A percentile compares a stretch with the other conserved stretches of the same genome.
Evolutionary conservation across 2,113 vertebrate genomes (phyloP).

Genomic region (Cephalopholis sonnerati): DNA sequence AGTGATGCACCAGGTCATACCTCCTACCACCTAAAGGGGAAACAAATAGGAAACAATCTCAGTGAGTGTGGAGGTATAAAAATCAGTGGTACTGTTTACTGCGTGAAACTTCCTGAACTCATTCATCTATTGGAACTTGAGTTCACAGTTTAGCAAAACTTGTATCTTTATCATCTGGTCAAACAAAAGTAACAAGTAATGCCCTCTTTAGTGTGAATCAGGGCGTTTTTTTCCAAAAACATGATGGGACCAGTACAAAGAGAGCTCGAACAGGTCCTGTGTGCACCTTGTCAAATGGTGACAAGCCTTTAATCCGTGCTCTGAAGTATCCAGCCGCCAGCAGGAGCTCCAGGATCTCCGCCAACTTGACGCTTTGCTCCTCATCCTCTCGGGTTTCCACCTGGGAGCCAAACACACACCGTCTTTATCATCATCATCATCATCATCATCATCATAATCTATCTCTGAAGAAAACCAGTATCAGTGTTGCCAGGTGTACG

Average conservation of each 20-base stretch:
- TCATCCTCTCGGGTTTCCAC: slow-evolving; percentile 98
- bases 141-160: not conserved
- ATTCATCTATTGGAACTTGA: not conserved
- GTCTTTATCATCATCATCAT: not conserved
- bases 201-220: not conserved
- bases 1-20: slow-evolving; percentile 99
- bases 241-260: too few species aligned
- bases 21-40: slow-evolving; percentile 92
- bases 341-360: slow-evolving; percentile 96
- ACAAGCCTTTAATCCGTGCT: slow-evolving; percentile 96
- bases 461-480: too few species aligned
- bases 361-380: slow-evolving; percentile 93
- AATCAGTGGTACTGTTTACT: not conserved
- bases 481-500: too few species aligned
- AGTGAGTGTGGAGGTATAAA: not conserved
- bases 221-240: not conserved
- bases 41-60: not conserved
- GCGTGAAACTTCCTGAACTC: not conserved
- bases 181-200: not conserved
- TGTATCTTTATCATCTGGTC: not conserved
- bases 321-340: slow-evolving; percentile 98
- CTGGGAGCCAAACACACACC: slow-evolving; percentile 76
- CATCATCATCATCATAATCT: not conserved
- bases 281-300: slow-evolving; percentile 96
- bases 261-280: not conserved